Base-by-base conservation (phyloP, 1,140 invertebrate genomes). In the Dinothrombium tinctorium region DNA sequence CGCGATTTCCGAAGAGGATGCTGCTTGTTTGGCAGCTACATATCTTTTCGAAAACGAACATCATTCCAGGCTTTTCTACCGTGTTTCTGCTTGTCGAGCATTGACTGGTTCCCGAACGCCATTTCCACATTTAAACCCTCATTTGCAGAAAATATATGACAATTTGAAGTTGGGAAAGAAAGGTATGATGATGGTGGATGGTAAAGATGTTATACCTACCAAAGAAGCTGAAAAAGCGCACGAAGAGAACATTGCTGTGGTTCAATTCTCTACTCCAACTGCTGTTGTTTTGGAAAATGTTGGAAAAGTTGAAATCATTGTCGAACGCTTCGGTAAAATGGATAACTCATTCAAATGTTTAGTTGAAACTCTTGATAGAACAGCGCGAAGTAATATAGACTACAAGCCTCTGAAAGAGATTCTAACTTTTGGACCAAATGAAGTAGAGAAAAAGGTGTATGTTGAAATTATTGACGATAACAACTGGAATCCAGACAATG, bases 381-480 rank as follows among this genome's bases (percentile, higher is more conserved):
- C 68, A 24, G 69, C 69, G 0, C 60, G 59, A 35, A 60, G 58
- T 40, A 56, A 53, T 5, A 59, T 64, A 48, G 69, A 72, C 50
- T 72, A 69, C 51, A 52, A 65, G 14, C 54, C 60, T 17, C 49
- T 70, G 20, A 67, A 70, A 48, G 57, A 69, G 48, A 56, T 64
- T 17, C 24, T 72, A 5, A 63, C 60, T 2, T 72, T 72, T 54
- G 59, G 62, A 41, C 59, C 62, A 12, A 54, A 59, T 11, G 66
- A 71, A 50, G 56, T 53, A 4, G 59, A 64, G 44, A 66, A 69
- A 40, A 45, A 62, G 50, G 52, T 72, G 12, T 57, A 58, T 17
- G 58, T 72, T 6, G 61, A 66, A 45, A 71, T 72, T 28, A 59
- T 72, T 23, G 64, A 72, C 51, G 69, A 72, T 53, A 68, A 70